phyloP scores from a whole-genome alignment of 2,888 invertebrate genomes.

The Patella ulyssiponensis region DNA sequence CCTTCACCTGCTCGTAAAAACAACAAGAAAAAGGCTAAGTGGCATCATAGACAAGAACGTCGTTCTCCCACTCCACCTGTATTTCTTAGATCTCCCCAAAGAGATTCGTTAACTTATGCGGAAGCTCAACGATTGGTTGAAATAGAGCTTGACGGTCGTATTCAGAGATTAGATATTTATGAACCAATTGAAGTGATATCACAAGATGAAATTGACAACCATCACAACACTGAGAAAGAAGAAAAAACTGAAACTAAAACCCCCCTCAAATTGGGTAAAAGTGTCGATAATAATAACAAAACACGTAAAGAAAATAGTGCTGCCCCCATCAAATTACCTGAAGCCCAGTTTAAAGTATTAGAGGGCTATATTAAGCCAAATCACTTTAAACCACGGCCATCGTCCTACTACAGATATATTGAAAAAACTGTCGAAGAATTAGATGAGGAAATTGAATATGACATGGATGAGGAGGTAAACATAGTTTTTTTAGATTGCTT shows the following conservation, averaged over 20 bases:
- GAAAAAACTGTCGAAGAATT: slow-evolving; percentile 95
- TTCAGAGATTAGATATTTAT: slow-evolving; percentile 77
- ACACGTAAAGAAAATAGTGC: slow-evolving; percentile 50
- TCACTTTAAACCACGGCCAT: slow-evolving; percentile 87
- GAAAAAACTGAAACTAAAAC: slow-evolving; percentile 63
- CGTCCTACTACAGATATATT: slow-evolving; percentile 89
- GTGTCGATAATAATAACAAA: slow-evolving; percentile 39
- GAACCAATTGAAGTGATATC: slow-evolving; percentile 73
- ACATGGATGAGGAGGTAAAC: slow-evolving; percentile 91
- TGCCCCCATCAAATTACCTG: slow-evolving; percentile 76
- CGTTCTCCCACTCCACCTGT: slow-evolving; percentile 71
- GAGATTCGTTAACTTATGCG: slow-evolving; percentile 85
- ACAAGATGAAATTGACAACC: slow-evolving; percentile 70
- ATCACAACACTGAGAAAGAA: slow-evolving; percentile 68
- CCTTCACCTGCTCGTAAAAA: slow-evolving; percentile 70
- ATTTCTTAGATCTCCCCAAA: slow-evolving; percentile 68
- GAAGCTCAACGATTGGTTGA: slow-evolving; percentile 89
- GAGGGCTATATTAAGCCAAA: slow-evolving; percentile 82
- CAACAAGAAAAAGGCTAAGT: slow-evolving; percentile 71
- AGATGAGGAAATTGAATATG: slow-evolving; percentile 94
- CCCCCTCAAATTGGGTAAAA: slow-evolving; percentile 42
- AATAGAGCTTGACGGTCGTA: slow-evolving; percentile 87
- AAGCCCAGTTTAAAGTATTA: slow-evolving; percentile 81
- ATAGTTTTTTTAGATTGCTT: too few relatives aligned
- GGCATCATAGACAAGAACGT: slow-evolving; percentile 64